Base-by-base conservation (phyloP, 1,140 invertebrate species). In the Papilio polytes region DNA sequence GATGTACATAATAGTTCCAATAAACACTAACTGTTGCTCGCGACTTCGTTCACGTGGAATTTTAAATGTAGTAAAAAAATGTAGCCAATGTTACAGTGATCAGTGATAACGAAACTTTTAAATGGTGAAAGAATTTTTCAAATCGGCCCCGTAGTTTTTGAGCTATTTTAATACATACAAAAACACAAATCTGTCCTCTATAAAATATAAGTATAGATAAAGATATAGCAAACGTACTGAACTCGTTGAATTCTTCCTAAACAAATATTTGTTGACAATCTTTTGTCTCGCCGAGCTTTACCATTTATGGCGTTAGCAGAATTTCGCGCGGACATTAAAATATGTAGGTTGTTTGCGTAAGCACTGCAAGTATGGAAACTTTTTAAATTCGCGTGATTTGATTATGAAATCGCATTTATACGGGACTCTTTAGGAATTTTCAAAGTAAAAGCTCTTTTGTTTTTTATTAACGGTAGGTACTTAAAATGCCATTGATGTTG, bases 251-350 rank as follows among this genome's bases (percentile, higher is more conserved):
- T 78, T 51, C 26, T 48, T 56, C 26, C 66, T 80, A 81, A 72
- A 31, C 74, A 81, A 84, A 88, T 81, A 86, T 87, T 84, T 83
- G 76, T 44, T 63, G 79, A 80, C 74, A 26, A 63, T 18, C 31
- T 66, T 41, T 41, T 74, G 82, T 82, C 66, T 78, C 59, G 79
- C 51, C 78, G 76, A 66, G 80, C 73, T 86, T 86, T 85, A 74
- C 80, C 70, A 85, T 86, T 74, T 83, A 66, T 76, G 83, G 82
- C 80, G 70, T 88, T 88, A 82, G 85, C 83, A 81, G 80, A 85
- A 87, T 89, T 88, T 90, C 80, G 79, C 86, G 56, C 56, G 59
- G 26, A 51, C 82, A 85, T 88, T 86, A 84, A 84, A 56, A 78
- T 59, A 78, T 63, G 77, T 44, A 22, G 73, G 44, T 46, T 26